Evolutionary conservation across 2,888 invertebrate genomes (phyloP).

Genomic region (Luffia ferchaultella): DNA sequence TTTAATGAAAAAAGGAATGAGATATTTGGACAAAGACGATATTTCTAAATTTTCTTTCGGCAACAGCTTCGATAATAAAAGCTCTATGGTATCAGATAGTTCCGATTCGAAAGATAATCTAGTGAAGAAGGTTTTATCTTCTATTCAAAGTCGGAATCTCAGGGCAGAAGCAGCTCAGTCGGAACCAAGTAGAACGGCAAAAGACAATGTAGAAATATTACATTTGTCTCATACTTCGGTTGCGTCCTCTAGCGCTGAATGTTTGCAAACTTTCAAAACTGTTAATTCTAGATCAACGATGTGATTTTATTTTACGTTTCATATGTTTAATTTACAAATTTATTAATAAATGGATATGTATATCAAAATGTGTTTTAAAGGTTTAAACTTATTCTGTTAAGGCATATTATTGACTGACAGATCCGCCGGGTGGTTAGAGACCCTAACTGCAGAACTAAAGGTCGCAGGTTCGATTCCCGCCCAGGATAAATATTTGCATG

Average conservation of each 20-base stretch:
- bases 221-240: slow-evolving; percentile 39
- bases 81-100: slow-evolving; percentile 16
- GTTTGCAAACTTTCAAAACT: slow-evolving; percentile 21
- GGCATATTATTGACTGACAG: too few species aligned
- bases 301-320: slow-evolving; percentile 23
- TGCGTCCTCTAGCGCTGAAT: slow-evolving; percentile 32
- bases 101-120: slow-evolving; percentile 43
- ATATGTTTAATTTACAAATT: slow-evolving; percentile 16
- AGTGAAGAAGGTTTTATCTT: slow-evolving; percentile 31
- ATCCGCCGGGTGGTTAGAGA: too few species aligned
- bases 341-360: too few species aligned
- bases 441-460: too few species aligned
- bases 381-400: too few species aligned
- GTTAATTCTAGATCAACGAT: slow-evolving; percentile 34
- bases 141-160: slow-evolving; percentile 28
- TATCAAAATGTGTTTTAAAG: too few species aligned
- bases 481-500: too few species aligned
- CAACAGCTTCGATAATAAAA: slow-evolving; percentile 21
- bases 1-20: slow-evolving; percentile 36
- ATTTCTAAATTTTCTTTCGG: slow-evolving; percentile 10
- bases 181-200: slow-evolving; percentile 31
- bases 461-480: too few species aligned
- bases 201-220: slow-evolving; percentile 24
- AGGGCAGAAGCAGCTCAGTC: slow-evolving; percentile 31
- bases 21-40: slow-evolving; percentile 27